Conservation (phyloP, 2,888 invertebrate species). For the Eilema depressum region DNA sequence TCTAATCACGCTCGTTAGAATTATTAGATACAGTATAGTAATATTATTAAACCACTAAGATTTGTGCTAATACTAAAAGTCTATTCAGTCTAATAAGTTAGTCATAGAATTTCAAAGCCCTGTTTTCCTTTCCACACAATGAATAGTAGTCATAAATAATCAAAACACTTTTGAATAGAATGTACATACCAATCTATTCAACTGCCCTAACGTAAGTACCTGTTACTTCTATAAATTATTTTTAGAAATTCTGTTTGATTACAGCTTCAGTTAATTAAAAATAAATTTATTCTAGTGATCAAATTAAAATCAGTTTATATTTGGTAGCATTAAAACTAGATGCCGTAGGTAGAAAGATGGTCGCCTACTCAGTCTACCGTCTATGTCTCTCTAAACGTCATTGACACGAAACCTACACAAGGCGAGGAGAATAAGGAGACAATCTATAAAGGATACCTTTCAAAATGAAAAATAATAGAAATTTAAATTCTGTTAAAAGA, state of each 20-base stretch:
- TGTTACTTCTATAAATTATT: not conserved
- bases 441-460: not conserved
- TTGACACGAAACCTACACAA: not conserved
- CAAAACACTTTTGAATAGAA: not conserved
- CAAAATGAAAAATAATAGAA: not conserved
- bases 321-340: not conserved
- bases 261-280: not conserved
- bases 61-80: constrained; percentile 3
- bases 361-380: not conserved
- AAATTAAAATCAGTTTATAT: not conserved
- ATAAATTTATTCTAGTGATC: not conserved
- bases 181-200: not conserved
- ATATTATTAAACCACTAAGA: no score
- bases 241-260: not conserved
- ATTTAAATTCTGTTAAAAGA: not conserved
- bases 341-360: not conserved
- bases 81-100: constrained; percentile 22
- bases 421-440: not conserved
- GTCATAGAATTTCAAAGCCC: not conserved
- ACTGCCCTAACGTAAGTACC: not conserved
- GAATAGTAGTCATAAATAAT: not conserved
- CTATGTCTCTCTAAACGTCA: not conserved
- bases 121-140: not conserved
- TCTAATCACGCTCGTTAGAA: no score
- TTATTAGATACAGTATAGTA: no score